Evolutionary conservation across 2,113 vertebrate species (phyloP), one percentile per base, ranked within the genome.

Genomic region (Istiophorus platypterus): DNA sequence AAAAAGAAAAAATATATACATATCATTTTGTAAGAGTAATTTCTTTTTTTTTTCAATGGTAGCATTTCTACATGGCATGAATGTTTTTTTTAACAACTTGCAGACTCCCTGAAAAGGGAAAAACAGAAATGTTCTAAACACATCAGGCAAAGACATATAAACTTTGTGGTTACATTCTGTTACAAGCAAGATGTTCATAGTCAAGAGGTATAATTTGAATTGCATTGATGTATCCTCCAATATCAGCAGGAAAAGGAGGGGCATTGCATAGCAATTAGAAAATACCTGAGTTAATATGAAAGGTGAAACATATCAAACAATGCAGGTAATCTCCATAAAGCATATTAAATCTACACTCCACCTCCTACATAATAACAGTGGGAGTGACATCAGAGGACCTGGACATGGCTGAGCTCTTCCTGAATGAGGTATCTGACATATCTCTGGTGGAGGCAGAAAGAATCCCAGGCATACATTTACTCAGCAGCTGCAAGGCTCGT

Each of bases 401-500:
- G 26, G 93, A 92, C 8, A 64, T 37, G 9, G 86, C 8, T 0
- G 94, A 94, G 80, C 85, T 92, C 34, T 69, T 92, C 61, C 87
- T 87, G 80, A n/a, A 72, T 9, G 76, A 85, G 34, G 56, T 79
- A 0, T 91, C 79, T 9, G 71, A 52, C 0, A 67, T 14, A 13
- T 82, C 74, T 26, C 41, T 63, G 9, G 22, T 0, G 5, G 37
- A 24, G 34, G 12, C 5, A 6, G 11, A 0, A 4, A 52, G 81
- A 56, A 81, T 73, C 45, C 49, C 3, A 6, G 90, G 90, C 22
- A 88, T 15, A 29, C 80, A 93, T 10, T 71, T 78, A 24, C 64
- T 87, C 63, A 95, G 15, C 58, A 93, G 24, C 52, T 79, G 87
- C 26, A 86, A 0, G 4, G 90, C 90, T 2, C 82, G 75, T 41